These are phyloP conservation scores for Poliocrania exsul DNA, from an alignment of 2,797 vertebrate genomes.

Conservation along the genomic window DNA sequence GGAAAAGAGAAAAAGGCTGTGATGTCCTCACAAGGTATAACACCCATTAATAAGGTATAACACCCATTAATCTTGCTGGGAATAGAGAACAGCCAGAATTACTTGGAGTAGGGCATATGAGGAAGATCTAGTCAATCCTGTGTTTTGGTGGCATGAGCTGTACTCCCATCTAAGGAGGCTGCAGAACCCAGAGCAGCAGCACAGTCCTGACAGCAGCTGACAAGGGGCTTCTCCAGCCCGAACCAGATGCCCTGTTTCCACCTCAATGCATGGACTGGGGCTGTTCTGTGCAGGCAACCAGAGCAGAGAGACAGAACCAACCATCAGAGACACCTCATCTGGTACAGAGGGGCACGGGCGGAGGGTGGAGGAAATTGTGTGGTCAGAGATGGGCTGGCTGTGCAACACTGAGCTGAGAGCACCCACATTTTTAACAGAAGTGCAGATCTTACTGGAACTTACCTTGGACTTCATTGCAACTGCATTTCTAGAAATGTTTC, in stretches of 20 bases:
- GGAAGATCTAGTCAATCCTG: background rate
- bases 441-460: background rate
- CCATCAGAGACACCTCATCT: background rate
- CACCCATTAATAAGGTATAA: background rate
- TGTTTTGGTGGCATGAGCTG: background rate
- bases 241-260: background rate
- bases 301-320: background rate
- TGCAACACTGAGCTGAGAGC: background rate
- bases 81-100: background rate
- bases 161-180: background rate
- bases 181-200: background rate
- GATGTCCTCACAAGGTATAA: background rate
- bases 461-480: background rate
- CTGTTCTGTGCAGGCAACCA: accelerated
- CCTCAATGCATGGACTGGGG: too few species aligned
- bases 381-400: too few species aligned
- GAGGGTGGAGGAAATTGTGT: background rate
- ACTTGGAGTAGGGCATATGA: background rate
- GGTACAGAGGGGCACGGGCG: accelerated
- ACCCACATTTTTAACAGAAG: background rate
- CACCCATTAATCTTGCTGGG: accelerated
- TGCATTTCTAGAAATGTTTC: background rate
- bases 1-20: background rate
- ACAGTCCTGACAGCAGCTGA: background rate
- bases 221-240: accelerated